Conservation (phyloP, 2,113 vertebrate genomes). For the Osmerus eperlanus region DNA sequence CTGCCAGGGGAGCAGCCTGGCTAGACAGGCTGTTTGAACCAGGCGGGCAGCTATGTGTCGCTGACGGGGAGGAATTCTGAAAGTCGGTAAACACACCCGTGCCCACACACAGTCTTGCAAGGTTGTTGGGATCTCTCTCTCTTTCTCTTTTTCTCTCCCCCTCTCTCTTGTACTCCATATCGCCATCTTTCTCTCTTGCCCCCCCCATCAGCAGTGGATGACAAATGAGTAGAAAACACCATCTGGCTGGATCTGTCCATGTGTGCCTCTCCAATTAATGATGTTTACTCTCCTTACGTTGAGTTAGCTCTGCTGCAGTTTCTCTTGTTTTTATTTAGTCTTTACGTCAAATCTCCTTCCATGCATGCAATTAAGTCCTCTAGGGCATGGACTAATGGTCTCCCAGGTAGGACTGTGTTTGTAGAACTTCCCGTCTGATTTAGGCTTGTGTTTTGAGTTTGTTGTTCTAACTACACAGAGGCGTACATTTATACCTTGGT, state of each 20-base stretch:
- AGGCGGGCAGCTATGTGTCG: too few relatives aligned
- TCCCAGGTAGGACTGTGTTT: too few relatives aligned
- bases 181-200: slow-evolving; percentile 31
- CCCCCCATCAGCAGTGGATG: slow-evolving; percentile 63
- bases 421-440: too few relatives aligned
- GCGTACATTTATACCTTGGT: too few relatives aligned
- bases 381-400: slow-evolving; percentile 9
- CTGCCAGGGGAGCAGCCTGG: too few relatives aligned
- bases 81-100: slow-evolving; percentile 57
- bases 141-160: slow-evolving; percentile 28
- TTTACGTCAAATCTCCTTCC: slow-evolving; percentile 30
- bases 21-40: too few relatives aligned
- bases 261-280: slow-evolving; percentile 68
- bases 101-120: too few relatives aligned
- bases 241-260: slow-evolving; percentile 70
- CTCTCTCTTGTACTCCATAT: slow-evolving; percentile 20
- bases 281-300: slow-evolving; percentile 56
- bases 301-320: slow-evolving; percentile 44
- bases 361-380: slow-evolving; percentile 28
- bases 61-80: slow-evolving; percentile 38
- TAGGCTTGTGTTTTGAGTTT: too few relatives aligned
- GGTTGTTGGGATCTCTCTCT: slow-evolving; percentile 20
- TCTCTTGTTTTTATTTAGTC: slow-evolving; percentile 49
- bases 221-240: slow-evolving; percentile 75
- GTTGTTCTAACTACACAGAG: too few relatives aligned